Base-by-base conservation (phyloP, 2,888 invertebrate genomes). In the Brachyptera putata region DNA sequence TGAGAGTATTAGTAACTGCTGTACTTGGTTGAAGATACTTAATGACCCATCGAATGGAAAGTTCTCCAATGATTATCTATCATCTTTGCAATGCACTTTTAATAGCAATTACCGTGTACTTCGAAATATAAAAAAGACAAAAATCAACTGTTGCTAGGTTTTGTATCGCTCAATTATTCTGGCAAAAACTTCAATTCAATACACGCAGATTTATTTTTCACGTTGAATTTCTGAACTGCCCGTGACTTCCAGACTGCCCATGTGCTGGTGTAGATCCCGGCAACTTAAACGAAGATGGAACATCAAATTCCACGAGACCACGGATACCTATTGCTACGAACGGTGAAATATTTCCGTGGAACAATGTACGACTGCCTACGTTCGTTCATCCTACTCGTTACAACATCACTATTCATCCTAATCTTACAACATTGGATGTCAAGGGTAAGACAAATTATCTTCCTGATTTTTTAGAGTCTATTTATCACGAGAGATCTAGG, bases 331-430 rank as follows among this genome's bases (percentile, higher is more conserved):
- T 84, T 68, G 85, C 87, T 62, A 86, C 87, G 60, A 86, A 86
- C 70, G 88, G 87, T 18, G 82, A 89, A 75, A 79, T 84, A 65
- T 89, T 87, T 73, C 88, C 89, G 61, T 89, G 89, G 88, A 80
- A 86, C 70, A 84, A 85, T 70, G 79, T 85, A 67, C 80, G 91
- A 64, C 80, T 95, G 66, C 94, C 94, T 0, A 82, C 82, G 36
- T 87, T 84, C 72, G 83, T 87, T 41, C 84, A 84, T 71, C 94
- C 95, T 13, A 81, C 86, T 67, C 85, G 90, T 67, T 96, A 96
- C 73, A 88, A 87, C 71, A 82, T 97, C 60, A 91, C 90, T 75
- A 84, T 96, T 68, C 94, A 95, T 76, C 95, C 96, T 7, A 95
- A 96, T 75, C 79, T 96, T 59, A 92, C 94, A 48, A 91, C 92